Evolutionary conservation across 2,113 vertebrate species (phyloP).

Genomic region (Polyodon spathula): DNA sequence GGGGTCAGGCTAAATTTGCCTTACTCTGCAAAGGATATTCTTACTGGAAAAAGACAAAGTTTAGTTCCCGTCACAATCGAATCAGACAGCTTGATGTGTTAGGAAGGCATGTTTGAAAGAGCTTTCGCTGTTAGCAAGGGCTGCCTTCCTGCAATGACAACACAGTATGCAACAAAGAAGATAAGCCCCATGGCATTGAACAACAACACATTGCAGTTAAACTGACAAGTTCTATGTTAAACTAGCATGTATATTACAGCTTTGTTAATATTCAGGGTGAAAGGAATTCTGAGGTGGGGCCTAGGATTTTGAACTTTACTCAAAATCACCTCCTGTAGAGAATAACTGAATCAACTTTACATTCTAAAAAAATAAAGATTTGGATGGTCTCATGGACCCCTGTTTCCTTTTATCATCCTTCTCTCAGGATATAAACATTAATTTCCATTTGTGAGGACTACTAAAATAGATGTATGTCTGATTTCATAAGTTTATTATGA

Average conservation of each 20-base stretch:
- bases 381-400: too few relatives aligned
- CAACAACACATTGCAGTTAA: background rate
- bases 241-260: background rate
- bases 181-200: background rate
- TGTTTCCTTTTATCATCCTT: too few relatives aligned
- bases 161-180: background rate
- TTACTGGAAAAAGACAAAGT: constrained; percentile 9
- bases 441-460: too few relatives aligned
- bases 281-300: background rate
- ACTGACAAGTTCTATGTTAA: background rate
- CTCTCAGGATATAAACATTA: too few relatives aligned
- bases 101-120: background rate
- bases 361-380: background rate
- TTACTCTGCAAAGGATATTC: constrained; percentile 12
- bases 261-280: background rate
- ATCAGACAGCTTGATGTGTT: background rate
- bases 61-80: background rate
- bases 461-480: too few relatives aligned
- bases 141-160: background rate
- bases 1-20: constrained; percentile 14
- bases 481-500: too few relatives aligned
- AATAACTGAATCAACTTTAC: background rate
- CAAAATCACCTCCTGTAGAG: background rate
- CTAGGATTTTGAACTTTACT: background rate
- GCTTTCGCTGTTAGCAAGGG: background rate